Evolutionary conservation across 2,797 vertebrate genomes (phyloP).

Genomic region (Acrocephalus scirpaceus): DNA sequence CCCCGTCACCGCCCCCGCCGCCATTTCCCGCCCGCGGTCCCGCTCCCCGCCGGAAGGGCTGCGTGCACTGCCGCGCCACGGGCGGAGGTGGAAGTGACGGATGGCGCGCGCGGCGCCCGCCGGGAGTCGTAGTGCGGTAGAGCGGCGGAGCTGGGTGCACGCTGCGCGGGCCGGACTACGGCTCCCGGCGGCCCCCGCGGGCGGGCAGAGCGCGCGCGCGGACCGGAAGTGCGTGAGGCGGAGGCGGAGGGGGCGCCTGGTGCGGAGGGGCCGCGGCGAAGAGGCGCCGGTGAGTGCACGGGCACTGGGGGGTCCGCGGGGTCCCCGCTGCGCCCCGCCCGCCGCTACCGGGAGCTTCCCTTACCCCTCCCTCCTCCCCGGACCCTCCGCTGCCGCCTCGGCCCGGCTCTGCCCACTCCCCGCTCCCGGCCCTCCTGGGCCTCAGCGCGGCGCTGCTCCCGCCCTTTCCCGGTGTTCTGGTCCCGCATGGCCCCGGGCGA

Average conservation of each 20-base stretch:
- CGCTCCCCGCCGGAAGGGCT: not conserved
- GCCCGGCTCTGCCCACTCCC: rapidly evolving
- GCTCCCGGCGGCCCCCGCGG: not conserved
- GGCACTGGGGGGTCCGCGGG: not conserved
- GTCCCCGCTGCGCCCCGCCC: not conserved
- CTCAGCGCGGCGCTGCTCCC: not conserved
- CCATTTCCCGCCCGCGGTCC: not conserved
- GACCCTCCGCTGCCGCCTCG: not conserved
- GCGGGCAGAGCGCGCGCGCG: not conserved
- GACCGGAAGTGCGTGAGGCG: slow-evolving; percentile 34
- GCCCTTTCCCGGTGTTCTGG: not conserved
- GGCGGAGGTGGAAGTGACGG: not conserved
- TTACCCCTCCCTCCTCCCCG: rapidly evolving
- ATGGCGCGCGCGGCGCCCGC: rapidly evolving
- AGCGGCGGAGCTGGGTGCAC: rapidly evolving
- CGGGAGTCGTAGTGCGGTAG: not conserved
- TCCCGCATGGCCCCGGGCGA: not conserved
- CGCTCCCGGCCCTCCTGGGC: not conserved
- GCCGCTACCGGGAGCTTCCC: no score
- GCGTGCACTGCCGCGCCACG: not conserved
- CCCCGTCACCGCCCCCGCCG: not conserved
- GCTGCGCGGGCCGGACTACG: rapidly evolving
- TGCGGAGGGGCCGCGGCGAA: slow-evolving; percentile 31
- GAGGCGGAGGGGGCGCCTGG: slow-evolving; percentile 6
- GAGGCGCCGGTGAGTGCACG: slow-evolving; percentile 24